Evolutionary conservation across 2,113 vertebrate genomes (phyloP), one percentile per base, ranked within the genome.

Genomic region (Polyodon spathula): DNA sequence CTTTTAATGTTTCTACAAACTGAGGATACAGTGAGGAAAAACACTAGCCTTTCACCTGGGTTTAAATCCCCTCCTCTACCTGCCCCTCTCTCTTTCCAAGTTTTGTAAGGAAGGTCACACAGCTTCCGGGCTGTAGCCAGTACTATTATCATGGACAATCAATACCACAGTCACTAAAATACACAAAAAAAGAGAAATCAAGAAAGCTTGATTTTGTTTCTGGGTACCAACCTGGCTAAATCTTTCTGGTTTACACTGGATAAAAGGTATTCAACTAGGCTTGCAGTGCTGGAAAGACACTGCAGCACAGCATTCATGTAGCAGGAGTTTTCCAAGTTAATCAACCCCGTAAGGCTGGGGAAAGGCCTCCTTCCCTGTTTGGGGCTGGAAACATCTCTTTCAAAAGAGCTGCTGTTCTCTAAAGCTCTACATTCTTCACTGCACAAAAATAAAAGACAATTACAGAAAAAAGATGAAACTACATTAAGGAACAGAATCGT

Each of bases 241-340:
- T 78, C 72, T 2, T 68, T 63, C 12, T 70, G 69, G 17, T 84
- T 86, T 61, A 78, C 76, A 9, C 71, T 81, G 0, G 83, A 77
- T 12, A 93, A 83, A 58, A 94, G 89, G 58, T 90, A 80, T 8
- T 92, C 85, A 62, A 86, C 76, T 0, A 95, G 74, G 0, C 84
- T 88, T 0, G 85, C 74, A 0, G 90, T 60, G 48, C 84, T 88
- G 66, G 84, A 85, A 40, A 95, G 86, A 64, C 90, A 89, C 74
- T 93, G 91, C 39, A 93, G 11, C 16, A 90, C 75, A 0, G 89
- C 82, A 0, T 95, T 95, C 73, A 93, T 73, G 75, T 92, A 95
- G 79, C 92, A 93, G 0, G 89, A 90, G 80, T 92, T 93, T 42
- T 91, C 90, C 8, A 85, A 70, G 64, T 95, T 94, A 4, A 75